phyloP scores from a whole-genome alignment of 2,888 invertebrate genomes.

The Eupithecia exiguata region DNA sequence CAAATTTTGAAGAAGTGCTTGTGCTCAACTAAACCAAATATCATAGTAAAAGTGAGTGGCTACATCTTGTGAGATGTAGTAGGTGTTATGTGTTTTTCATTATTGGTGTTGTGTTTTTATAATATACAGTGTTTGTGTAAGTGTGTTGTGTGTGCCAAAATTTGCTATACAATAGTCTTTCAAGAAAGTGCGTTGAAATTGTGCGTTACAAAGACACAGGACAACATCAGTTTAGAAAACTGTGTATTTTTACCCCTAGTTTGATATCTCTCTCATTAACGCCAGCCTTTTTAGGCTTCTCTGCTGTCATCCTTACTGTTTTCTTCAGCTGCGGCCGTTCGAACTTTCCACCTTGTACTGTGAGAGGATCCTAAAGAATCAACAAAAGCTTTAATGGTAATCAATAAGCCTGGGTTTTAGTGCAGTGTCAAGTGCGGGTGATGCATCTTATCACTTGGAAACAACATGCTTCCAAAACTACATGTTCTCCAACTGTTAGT shows the following conservation, averaged over 20 bases:
- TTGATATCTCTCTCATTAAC: slow-evolving; percentile 46
- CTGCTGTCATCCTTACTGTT: slow-evolving; percentile 71
- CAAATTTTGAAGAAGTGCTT: slow-evolving; percentile 7
- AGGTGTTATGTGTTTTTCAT: neutral
- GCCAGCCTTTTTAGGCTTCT: slow-evolving; percentile 69
- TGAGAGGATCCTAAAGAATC: slow-evolving; percentile 76
- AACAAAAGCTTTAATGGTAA: slow-evolving; percentile 63
- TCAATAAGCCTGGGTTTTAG: slow-evolving; percentile 60
- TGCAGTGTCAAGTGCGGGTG: slow-evolving; percentile 65
- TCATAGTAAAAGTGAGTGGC: slow-evolving; percentile 39
- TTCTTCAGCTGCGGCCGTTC: slow-evolving; percentile 80
- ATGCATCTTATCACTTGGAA: slow-evolving; percentile 53
- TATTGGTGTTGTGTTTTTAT: slow-evolving; percentile 24
- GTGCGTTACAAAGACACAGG: slow-evolving; percentile 46
- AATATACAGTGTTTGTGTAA: slow-evolving; percentile 12
- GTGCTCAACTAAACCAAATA: slow-evolving; percentile 21
- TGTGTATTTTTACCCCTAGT: slow-evolving; percentile 72
- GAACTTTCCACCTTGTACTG: slow-evolving; percentile 78
- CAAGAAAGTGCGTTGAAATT: slow-evolving; percentile 42
- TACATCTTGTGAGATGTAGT: slow-evolving; percentile 14
- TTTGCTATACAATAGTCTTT: slow-evolving; percentile 27
- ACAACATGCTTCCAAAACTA: slow-evolving; percentile 55
- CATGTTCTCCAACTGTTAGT: slow-evolving; percentile 53
- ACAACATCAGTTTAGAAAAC: slow-evolving; percentile 55
- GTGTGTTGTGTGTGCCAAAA: slow-evolving; percentile 23